Conservation (phyloP, 2,888 invertebrate species). For the Oscheius sp. region DNA sequence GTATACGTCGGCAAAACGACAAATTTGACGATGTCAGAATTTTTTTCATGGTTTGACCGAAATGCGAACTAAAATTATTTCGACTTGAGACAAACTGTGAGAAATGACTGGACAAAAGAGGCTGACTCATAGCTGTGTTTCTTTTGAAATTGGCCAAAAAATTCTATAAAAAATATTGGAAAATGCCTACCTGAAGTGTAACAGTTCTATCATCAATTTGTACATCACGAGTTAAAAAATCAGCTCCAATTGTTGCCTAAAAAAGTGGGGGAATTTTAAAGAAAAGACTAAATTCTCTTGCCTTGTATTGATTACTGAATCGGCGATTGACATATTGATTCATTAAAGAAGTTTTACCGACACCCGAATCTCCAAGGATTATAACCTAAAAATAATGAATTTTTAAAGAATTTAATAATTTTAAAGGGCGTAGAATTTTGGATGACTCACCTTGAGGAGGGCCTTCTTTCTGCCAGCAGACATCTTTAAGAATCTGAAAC, state of each 20-base stretch:
- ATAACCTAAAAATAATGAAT: conserved; percentile 41
- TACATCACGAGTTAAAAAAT: conserved; percentile 97
- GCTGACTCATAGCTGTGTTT: background rate
- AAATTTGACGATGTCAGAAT: too few species aligned
- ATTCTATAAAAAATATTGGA: background rate
- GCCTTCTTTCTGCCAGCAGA: conserved; percentile 69
- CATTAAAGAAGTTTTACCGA: conserved; percentile 99
- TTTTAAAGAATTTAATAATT: background rate
- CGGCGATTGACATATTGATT: conserved; percentile 99
- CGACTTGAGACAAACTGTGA: background rate
- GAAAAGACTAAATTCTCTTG: conserved; percentile 7
- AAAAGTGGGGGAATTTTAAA: conserved; percentile 18
- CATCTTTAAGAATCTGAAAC: conserved; percentile 37
- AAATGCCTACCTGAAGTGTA: conserved; percentile 83
- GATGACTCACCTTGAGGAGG: conserved; percentile 62
- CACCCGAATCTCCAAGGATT: conserved; percentile 78
- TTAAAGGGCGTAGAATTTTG: background rate
- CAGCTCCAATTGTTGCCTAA: conserved; percentile 95
- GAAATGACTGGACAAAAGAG: background rate
- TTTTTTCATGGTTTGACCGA: too few species aligned
- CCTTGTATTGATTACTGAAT: conserved; percentile 98
- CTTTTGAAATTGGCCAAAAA: background rate
- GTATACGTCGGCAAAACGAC: too few species aligned
- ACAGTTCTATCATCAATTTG: conserved; percentile 96
- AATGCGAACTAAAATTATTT: background rate